Percentiles rank a stretch among this genome's conserved stretches.
Conservation (phyloP, 2,797 vertebrate species). For the Micromesistius poutassou region DNA sequence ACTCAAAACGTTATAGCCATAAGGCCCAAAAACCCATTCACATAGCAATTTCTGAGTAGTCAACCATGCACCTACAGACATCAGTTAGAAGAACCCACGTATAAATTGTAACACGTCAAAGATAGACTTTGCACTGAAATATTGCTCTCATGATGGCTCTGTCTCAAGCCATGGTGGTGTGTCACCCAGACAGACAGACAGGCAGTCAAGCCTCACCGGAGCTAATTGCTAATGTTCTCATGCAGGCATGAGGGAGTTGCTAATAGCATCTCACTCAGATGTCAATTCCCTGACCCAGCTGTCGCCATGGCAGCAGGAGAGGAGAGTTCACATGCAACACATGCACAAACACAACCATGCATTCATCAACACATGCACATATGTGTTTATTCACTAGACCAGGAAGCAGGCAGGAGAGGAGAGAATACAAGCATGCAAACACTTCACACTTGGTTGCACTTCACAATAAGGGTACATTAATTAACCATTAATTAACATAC, state of each 20-base stretch:
- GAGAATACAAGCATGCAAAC: no score
- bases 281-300: conserved; percentile 48
- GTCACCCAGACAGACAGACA: conserved; percentile 23
- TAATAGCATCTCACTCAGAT: conserved; percentile 58
- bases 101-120: conserved; percentile 36
- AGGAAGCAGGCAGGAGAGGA: no score
- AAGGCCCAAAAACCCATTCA: conserved; percentile 16
- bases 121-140: conserved; percentile 23
- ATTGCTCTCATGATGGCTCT: conserved; percentile 32
- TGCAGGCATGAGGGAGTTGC: conserved; percentile 61
- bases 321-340: conserved; percentile 9
- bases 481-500: no score
- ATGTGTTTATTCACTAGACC: not conserved
- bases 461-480: no score
- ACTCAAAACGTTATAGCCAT: conserved; percentile 29
- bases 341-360: not conserved
- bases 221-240: conserved; percentile 65
- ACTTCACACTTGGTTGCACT: no score
- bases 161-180: conserved; percentile 36
- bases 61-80: conserved; percentile 25
- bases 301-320: conserved; percentile 49
- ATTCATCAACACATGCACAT: not conserved
- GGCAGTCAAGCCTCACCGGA: conserved; percentile 29
- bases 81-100: conserved; percentile 41
- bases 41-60: conserved; percentile 27